Base-by-base conservation (phyloP, 1,140 invertebrate species). In the Drosophila aff. region DNA sequence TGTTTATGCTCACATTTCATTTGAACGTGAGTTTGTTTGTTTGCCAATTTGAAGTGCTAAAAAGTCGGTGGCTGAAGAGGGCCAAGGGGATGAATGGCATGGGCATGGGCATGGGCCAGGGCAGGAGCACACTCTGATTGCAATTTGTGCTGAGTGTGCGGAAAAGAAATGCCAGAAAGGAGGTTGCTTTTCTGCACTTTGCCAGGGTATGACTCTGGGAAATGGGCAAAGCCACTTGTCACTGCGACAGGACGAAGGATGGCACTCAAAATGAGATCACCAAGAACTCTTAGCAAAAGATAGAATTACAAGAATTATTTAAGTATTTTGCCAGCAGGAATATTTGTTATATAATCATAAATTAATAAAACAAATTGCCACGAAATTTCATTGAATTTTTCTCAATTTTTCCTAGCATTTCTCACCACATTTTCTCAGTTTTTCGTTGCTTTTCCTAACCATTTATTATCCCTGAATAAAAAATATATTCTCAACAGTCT, bases 1-100 rank as follows among this genome's bases (percentile, higher is more conserved):
- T 89, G 81, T 89, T 89, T 90, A 89, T 89, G 69, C 84, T 89
- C 83, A 86, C 83, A 86, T 86, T 86, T 86, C 84, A 89, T 89
- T 89, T 85, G 75, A 89, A 89, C 85, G 85, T 84, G 85, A 84
- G 84, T 78, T 79, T 89, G 84, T 89, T 89, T 89, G 84, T 79
- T 89, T 84, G 78, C 85, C 84, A 89, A 89, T 90, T 89, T 89
- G 78, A 77, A 83, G 83, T 87, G 83, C 72, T 73, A 77, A 77
- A 87, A 80, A 71, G 82, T 60, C 50, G 43, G 58, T 73, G 53
- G 59, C 38, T 63, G 58, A 66, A 66, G 63, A 62, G 64, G 47
- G 40, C 53, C 11, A 38, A 31, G 23, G 47, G 43, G 38, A 62
- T 41, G 47, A 49, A 49, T 49, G 15, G 47, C 47, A 49, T 26